Conservation (phyloP, 2,797 vertebrate species). For the Dallia pectoralis region DNA sequence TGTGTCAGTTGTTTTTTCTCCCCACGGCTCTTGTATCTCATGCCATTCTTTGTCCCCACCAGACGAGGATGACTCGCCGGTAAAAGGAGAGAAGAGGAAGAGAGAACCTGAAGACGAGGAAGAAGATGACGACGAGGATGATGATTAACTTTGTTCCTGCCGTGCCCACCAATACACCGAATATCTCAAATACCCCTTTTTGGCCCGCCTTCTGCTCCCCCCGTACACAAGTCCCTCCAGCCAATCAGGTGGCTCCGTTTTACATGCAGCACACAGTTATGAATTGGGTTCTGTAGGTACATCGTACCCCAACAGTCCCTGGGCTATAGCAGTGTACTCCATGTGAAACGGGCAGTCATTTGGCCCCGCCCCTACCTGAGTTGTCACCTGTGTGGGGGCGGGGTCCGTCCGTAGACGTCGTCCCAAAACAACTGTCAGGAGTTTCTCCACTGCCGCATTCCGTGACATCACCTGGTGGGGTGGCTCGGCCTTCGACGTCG, state of each 20-base stretch:
- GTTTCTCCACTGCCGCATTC: not conserved
- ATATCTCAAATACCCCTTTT: slow-evolving; percentile 19
- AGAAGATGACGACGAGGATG: slow-evolving; percentile 79
- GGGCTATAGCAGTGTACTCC: not conserved
- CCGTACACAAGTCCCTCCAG: slow-evolving; percentile 8
- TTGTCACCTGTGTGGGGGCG: slow-evolving; percentile 20
- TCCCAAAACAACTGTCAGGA: not conserved
- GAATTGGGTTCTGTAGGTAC: not conserved
- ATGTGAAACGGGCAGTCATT: slow-evolving; percentile 26
- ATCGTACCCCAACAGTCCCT: not conserved
- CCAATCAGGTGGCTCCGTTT: not conserved
- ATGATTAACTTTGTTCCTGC: slow-evolving; percentile 59
- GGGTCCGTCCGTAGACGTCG: not conserved
- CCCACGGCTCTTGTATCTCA: not conserved
- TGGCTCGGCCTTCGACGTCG: not conserved
- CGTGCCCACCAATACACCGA: not conserved
- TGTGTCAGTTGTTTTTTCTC: too few species aligned
- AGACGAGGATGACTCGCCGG: slow-evolving; percentile 80
- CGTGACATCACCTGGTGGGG: not conserved
- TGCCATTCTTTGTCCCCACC: not conserved
- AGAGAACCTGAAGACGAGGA: slow-evolving; percentile 78
- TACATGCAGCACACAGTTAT: not conserved
- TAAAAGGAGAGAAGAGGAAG: slow-evolving; percentile 91
- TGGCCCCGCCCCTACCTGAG: slow-evolving; percentile 46
- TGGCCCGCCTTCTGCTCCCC: slow-evolving; percentile 52